Conservation (phyloP, 2,113 vertebrate genomes). For the Dasypus novemcinctus region DNA sequence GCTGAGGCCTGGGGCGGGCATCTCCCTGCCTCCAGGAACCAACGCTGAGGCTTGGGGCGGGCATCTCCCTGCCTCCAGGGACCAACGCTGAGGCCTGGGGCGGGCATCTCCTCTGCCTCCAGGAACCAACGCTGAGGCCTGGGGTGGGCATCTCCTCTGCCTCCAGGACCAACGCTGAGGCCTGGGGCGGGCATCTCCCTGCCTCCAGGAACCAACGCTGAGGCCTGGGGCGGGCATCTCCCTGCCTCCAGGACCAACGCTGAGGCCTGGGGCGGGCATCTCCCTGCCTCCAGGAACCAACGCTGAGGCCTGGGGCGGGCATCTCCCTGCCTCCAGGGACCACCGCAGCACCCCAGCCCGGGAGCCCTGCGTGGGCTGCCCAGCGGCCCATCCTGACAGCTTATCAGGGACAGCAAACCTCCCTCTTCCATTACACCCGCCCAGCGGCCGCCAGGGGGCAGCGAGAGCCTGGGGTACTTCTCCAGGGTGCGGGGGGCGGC, state of each 20-base stretch:
- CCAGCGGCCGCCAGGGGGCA: not conserved
- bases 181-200: not conserved
- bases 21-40: not conserved
- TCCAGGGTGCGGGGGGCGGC: not conserved
- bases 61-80: not conserved
- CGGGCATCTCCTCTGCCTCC: not conserved
- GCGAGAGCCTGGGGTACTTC: not conserved
- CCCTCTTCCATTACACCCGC: not conserved
- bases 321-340: not conserved
- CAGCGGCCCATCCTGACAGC: not conserved
- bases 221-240: not conserved
- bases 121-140: not conserved
- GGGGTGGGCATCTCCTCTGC: no score
- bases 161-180: not conserved
- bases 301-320: not conserved
- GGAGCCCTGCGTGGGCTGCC: not conserved
- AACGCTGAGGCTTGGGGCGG: not conserved
- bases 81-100: not conserved
- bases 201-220: not conserved
- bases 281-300: not conserved
- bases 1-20: not conserved
- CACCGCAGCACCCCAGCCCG: fast-evolving
- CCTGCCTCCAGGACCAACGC: not conserved
- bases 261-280: not conserved
- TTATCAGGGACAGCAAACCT: not conserved